A percentile compares a stretch with the other conserved stretches of the same genome.
These are phyloP conservation scores for Criorhina ranunculi DNA, from an alignment of 2,888 invertebrate species.

Conservation along the genomic window DNA sequence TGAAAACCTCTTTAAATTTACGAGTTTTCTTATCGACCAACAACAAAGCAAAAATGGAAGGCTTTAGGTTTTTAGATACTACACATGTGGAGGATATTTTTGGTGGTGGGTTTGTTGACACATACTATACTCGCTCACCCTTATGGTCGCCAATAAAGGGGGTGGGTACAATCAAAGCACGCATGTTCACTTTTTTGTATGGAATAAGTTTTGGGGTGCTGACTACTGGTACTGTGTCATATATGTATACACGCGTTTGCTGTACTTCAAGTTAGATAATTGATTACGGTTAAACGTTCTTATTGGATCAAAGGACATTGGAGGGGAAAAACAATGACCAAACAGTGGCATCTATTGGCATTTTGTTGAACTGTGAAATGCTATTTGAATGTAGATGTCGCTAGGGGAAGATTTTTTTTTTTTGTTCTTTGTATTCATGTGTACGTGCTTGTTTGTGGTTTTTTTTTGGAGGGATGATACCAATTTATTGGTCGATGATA, in stretches of 20 bases:
- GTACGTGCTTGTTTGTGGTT: too few species aligned
- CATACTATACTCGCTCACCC: slow-evolving; percentile 24
- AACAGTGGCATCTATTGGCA: slow-evolving; percentile 49
- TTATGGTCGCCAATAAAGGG: slow-evolving; percentile 39
- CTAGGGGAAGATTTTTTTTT: slow-evolving; percentile 4
- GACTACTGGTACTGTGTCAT: slow-evolving; percentile 24
- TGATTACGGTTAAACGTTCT: slow-evolving; percentile 67
- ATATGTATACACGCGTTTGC: slow-evolving; percentile 43
- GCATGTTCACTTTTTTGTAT: slow-evolving; percentile 68
- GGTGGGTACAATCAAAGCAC: slow-evolving; percentile 66
- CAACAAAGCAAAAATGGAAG: slow-evolving; percentile 59
- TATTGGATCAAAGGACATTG: slow-evolving; percentile 71
- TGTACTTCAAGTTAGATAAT: slow-evolving; percentile 67
- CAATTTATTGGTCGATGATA: too few species aligned
- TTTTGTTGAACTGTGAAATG: slow-evolving; percentile 1
- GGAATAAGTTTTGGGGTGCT: slow-evolving; percentile 44
- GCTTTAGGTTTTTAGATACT: slow-evolving; percentile 15
- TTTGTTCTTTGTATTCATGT: too few species aligned
- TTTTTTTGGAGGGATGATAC: too few species aligned
- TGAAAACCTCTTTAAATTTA: slow-evolving; percentile 13
- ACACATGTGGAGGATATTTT: slow-evolving; percentile 30
- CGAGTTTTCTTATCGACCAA: slow-evolving; percentile 19
- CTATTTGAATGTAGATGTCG: slow-evolving; percentile 62
- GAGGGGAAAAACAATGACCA: slow-evolving; percentile 46
- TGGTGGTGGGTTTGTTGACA: slow-evolving; percentile 38